A percentile compares a stretch with the other conserved stretches of the same genome.
phyloP scores from a whole-genome alignment of 2,797 vertebrate species.

The Thamnophis elegans region DNA sequence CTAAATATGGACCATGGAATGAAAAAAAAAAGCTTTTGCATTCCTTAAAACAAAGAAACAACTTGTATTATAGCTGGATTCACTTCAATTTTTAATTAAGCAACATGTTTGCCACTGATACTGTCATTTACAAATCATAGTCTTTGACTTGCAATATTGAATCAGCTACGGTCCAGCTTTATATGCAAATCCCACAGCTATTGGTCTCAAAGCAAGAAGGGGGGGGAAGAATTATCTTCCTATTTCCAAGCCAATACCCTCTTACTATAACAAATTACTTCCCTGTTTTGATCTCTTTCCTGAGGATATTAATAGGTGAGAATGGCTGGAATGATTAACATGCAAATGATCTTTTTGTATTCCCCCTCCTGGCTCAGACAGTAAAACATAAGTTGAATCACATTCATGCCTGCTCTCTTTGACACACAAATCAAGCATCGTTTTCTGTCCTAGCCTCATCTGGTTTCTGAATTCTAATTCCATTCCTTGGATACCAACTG shows the following conservation, averaged over 20 bases:
- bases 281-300: neutral
- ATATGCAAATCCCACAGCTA: neutral
- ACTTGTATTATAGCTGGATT: neutral
- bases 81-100: neutral
- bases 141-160: neutral
- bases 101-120: neutral
- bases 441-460: neutral
- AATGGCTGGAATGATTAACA: neutral
- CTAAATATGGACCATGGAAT: neutral
- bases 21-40: neutral
- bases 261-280: neutral
- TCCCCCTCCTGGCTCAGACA: neutral
- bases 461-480: neutral
- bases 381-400: neutral
- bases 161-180: neutral
- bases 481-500: neutral
- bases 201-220: neutral
- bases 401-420: neutral
- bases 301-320: neutral
- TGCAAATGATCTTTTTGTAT: neutral
- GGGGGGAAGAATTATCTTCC: neutral
- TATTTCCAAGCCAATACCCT: neutral
- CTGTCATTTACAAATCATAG: neutral
- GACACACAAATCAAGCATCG: neutral
- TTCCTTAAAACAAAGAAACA: neutral